phyloP scores from a whole-genome alignment of 2,113 vertebrate species.

The Sebastes fasciatus region DNA sequence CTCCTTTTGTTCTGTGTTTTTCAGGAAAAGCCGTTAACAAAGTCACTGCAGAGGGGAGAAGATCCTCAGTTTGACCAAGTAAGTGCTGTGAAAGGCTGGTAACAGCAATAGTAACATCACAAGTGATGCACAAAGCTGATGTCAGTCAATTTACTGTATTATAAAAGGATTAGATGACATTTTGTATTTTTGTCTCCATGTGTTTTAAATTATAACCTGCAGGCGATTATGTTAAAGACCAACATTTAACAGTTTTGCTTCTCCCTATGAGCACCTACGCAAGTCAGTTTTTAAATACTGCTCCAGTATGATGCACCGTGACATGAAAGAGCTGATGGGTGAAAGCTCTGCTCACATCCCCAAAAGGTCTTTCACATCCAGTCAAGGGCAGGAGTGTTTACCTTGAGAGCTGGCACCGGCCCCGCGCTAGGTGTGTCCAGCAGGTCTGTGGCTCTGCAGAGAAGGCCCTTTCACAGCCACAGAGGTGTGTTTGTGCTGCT shows the following conservation, averaged over 20 bases:
- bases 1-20: constrained; percentile 16
- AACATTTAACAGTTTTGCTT: constrained; percentile 6
- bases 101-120: no score
- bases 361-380: constrained; percentile 72
- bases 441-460: constrained; percentile 87
- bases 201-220: constrained; percentile 5
- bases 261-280: neutral
- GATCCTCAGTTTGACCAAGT: constrained; percentile 99
- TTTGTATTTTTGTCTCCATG: neutral
- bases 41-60: constrained; percentile 97
- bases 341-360: constrained; percentile 75
- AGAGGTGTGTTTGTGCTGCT: constrained; percentile 89
- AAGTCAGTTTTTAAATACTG: constrained; percentile 18
- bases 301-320: constrained; percentile 15
- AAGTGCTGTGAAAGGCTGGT: constrained; percentile 70
- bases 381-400: constrained; percentile 80
- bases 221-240: neutral
- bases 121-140: neutral
- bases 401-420: constrained; percentile 79
- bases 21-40: constrained; percentile 96
- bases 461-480: constrained; percentile 83
- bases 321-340: constrained; percentile 55
- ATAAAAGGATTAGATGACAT: neutral
- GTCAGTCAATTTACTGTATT: neutral
- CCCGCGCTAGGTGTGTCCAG: constrained; percentile 79